These are phyloP conservation scores for Drosophila maculinotata DNA, from an alignment of 2,888 invertebrate species.

Conservation along the genomic window DNA sequence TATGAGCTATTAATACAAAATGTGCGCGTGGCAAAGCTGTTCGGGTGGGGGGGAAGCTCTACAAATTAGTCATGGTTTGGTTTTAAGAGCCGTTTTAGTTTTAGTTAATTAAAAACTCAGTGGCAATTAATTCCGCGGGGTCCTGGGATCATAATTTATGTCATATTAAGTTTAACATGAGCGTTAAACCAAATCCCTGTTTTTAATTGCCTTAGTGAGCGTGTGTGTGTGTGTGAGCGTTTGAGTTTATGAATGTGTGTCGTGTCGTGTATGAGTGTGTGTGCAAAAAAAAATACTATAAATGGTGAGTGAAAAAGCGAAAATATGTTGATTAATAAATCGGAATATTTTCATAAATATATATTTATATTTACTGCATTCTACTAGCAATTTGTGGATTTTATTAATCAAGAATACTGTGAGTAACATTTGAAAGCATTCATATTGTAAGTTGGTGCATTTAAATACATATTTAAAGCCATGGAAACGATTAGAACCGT, in stretches of 20 bases:
- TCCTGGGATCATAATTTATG: constrained; percentile 58
- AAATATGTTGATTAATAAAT: neutral
- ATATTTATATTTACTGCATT: neutral
- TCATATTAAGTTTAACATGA: constrained; percentile 28
- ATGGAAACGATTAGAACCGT: too few species aligned
- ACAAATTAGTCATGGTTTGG: constrained; percentile 46
- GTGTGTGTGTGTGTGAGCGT: constrained; percentile 8
- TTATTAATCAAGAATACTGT: too few species aligned
- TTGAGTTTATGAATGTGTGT: too few species aligned
- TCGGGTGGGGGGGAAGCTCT: neutral
- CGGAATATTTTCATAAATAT: neutral
- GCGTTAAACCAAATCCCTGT: constrained; percentile 34
- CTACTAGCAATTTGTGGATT: neutral
- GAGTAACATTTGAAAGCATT: too few species aligned
- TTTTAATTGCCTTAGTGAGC: constrained; percentile 15
- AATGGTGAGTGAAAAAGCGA: neutral
- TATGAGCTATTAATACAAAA: constrained; percentile 72
- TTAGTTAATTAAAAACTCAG: constrained; percentile 72
- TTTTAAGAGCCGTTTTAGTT: constrained; percentile 53
- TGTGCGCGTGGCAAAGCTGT: constrained; percentile 56
- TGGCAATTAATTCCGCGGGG: constrained; percentile 61
- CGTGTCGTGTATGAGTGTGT: neutral
- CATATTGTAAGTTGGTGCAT: too few species aligned
- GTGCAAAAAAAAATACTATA: neutral
- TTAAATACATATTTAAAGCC: too few species aligned